These are phyloP conservation scores for Nephrotoma guestfalica DNA, from an alignment of 2,888 invertebrate genomes.

Conservation along the genomic window DNA sequence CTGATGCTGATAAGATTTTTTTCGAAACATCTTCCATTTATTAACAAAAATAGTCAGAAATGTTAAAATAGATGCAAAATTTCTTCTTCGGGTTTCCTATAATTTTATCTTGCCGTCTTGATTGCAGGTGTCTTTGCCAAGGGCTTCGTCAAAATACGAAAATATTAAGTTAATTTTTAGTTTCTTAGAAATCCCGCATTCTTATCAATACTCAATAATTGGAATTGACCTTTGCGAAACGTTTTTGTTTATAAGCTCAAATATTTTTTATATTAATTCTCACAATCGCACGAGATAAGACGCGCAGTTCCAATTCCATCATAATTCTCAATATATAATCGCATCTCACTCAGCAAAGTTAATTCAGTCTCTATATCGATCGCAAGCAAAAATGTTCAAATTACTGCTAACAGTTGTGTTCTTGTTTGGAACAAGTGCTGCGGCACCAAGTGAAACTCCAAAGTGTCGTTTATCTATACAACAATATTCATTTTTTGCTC, in stretches of 20 bases:
- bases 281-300: background rate
- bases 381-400: background rate
- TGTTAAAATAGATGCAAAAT: too few relatives aligned
- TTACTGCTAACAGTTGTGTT: background rate
- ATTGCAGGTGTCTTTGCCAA: too few relatives aligned
- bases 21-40: background rate
- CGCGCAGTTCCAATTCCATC: background rate
- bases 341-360: background rate
- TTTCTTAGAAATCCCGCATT: background rate
- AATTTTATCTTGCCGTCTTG: too few relatives aligned
- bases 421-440: background rate
- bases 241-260: background rate
- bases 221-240: background rate
- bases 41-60: background rate
- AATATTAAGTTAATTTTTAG: background rate
- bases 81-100: too few relatives aligned
- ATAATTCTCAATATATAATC: background rate
- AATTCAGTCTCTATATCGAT: background rate
- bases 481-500: slow-evolving; percentile 8
- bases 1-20: background rate
- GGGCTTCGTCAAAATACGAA: background rate
- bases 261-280: background rate
- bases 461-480: background rate
- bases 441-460: background rate
- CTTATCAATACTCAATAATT: background rate